phyloP scores from a whole-genome alignment of 2,888 invertebrate genomes.

The Nemurella pictetii region DNA sequence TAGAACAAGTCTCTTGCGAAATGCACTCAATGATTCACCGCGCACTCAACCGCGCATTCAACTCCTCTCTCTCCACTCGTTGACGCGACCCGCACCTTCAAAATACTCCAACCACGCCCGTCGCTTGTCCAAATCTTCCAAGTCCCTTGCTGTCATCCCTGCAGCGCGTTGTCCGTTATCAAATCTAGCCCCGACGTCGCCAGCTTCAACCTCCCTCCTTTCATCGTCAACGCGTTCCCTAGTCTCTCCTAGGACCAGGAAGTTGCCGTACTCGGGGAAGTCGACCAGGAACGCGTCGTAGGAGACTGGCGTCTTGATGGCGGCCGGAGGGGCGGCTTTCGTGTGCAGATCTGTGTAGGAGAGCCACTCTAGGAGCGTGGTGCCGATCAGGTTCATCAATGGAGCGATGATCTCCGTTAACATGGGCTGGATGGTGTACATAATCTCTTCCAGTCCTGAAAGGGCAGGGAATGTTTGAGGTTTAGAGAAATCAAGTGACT shows the following conservation, averaged over 20 bases:
- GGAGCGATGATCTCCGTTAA: not conserved
- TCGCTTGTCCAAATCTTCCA: not conserved
- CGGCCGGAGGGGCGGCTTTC: not conserved
- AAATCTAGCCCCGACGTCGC: not conserved
- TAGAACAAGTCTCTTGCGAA: no score
- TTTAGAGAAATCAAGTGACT: no score
- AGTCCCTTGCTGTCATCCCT: not conserved
- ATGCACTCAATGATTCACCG: no score
- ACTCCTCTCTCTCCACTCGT: no score
- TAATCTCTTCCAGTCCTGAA: not conserved
- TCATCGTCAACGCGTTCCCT: not conserved
- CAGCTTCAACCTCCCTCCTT: not conserved
- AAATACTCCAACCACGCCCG: no score
- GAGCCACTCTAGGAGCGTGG: not conserved
- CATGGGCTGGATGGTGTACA: not conserved
- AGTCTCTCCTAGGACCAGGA: not conserved
- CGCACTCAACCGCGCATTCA: no score
- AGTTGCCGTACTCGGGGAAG: constrained; percentile 8
- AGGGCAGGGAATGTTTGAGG: no score
- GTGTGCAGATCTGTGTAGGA: not conserved
- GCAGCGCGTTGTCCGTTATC: no score
- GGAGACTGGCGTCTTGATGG: no score
- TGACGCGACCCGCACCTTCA: no score
- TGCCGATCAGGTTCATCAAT: not conserved
- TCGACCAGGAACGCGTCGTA: constrained; percentile 7